A percentile compares a stretch with the other conserved stretches of the same genome.
These are phyloP conservation scores for Parazoanthus darwini DNA, from an alignment of 92 coral and sea anemone species.

Conservation along the genomic window DNA sequence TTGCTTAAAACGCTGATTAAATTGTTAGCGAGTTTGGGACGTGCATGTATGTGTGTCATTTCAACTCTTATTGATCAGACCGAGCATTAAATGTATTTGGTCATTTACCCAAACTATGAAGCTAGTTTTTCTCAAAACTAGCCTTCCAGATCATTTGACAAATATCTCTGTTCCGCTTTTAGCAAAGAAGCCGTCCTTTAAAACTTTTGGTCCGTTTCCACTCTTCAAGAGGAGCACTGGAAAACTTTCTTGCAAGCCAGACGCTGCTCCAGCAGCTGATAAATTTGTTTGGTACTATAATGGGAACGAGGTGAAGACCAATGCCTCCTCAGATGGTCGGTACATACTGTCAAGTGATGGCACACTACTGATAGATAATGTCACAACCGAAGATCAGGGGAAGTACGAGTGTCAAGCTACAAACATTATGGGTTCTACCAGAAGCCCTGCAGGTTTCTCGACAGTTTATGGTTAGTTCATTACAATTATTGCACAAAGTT, in stretches of 20 bases:
- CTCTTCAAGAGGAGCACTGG: conserved; percentile 66
- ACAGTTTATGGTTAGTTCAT: conserved; percentile 54
- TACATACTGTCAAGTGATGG: conserved; percentile 39
- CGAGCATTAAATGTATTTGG: too few relatives aligned
- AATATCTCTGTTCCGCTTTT: neutral
- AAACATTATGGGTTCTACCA: conserved; percentile 42
- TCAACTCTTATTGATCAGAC: too few relatives aligned
- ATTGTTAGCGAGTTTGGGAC: too few relatives aligned
- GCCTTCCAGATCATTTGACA: too few relatives aligned
- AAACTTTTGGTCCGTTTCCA: conserved; percentile 72
- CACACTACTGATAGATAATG: conserved; percentile 48
- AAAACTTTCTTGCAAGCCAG: conserved; percentile 63
- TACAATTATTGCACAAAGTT: too few relatives aligned
- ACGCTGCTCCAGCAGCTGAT: conserved; percentile 77
- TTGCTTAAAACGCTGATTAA: too few relatives aligned
- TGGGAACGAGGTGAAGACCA: neutral
- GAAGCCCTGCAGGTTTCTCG: conserved; percentile 2
- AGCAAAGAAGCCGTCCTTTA: conserved; percentile 72
- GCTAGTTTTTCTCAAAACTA: too few relatives aligned
- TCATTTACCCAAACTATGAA: too few relatives aligned
- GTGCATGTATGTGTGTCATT: too few relatives aligned
- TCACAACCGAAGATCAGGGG: conserved; percentile 48
- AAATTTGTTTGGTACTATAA: conserved; percentile 35
- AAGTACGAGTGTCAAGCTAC: conserved; percentile 39
- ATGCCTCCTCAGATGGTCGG: neutral